Evolutionary conservation across 2,797 vertebrate genomes (phyloP).

Genomic region (Etheostoma nigrum): DNA sequence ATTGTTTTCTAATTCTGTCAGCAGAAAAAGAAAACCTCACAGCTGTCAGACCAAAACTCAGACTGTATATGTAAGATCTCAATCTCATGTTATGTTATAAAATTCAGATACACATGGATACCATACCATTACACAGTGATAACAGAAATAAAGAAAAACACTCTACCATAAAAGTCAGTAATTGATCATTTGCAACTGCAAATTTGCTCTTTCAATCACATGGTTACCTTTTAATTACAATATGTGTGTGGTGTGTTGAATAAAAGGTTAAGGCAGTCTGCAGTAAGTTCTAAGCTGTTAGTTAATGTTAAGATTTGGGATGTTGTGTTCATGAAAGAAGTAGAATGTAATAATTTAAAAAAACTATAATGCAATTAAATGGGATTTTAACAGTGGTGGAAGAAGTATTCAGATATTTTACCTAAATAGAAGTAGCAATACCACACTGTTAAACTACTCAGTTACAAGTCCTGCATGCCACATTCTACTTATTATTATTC

Average conservation of each 20-base stretch:
- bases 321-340: background rate
- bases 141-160: background rate
- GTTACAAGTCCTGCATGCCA: background rate
- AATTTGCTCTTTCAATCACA: background rate
- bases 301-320: background rate
- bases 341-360: background rate
- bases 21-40: background rate
- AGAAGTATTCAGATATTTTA: background rate
- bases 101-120: background rate
- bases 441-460: background rate
- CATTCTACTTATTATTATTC: background rate
- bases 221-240: background rate
- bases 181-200: background rate
- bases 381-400: background rate
- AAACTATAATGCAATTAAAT: background rate
- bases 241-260: background rate
- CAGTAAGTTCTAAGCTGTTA: background rate
- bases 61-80: background rate
- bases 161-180: background rate
- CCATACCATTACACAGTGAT: background rate
- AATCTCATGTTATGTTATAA: background rate
- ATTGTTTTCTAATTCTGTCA: background rate
- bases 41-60: background rate
- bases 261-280: background rate
- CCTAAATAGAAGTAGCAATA: background rate